Evolutionary conservation across 2,113 vertebrate species (phyloP).

Genomic region (Sciurus niger): DNA sequence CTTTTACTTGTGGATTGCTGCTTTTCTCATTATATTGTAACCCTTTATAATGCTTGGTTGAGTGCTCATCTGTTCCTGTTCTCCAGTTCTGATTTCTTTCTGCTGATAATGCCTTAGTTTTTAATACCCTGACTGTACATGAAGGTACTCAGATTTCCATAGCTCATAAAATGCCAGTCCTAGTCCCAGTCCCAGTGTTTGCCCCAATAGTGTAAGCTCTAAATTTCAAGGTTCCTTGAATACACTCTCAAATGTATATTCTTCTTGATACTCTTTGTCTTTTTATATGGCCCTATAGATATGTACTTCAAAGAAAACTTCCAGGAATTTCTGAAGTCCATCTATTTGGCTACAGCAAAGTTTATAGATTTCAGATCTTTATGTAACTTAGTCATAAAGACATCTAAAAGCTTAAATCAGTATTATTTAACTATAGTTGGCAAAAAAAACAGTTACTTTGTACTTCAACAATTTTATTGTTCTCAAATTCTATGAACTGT

Average conservation of each 20-base stretch:
- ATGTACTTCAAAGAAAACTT: neutral
- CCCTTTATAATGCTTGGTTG: conserved; percentile 13
- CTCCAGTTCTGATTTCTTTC: neutral
- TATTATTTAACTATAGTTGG: neutral
- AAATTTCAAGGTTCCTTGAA: neutral
- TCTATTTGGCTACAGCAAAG: conserved; percentile 37
- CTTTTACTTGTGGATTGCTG: conserved; percentile 61
- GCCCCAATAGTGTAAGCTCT: neutral
- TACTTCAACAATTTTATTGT: neutral
- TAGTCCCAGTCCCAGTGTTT: neutral
- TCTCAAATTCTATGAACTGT: neutral
- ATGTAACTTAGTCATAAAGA: neutral
- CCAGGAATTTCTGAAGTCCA: neutral
- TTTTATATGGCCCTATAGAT: neutral
- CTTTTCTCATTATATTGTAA: conserved; percentile 53
- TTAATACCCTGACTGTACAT: neutral
- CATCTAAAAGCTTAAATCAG: conserved; percentile 20
- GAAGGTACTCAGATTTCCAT: neutral
- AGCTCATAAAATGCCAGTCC: neutral
- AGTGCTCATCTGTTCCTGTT: neutral
- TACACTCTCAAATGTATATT: neutral
- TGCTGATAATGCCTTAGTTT: conserved; percentile 1
- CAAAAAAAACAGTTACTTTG: conserved; percentile 37
- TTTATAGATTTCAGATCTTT: conserved; percentile 52
- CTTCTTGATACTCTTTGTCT: neutral